Evolutionary conservation across 2,888 invertebrate species (phyloP).

Genomic region (Tiliacea aurago): DNA sequence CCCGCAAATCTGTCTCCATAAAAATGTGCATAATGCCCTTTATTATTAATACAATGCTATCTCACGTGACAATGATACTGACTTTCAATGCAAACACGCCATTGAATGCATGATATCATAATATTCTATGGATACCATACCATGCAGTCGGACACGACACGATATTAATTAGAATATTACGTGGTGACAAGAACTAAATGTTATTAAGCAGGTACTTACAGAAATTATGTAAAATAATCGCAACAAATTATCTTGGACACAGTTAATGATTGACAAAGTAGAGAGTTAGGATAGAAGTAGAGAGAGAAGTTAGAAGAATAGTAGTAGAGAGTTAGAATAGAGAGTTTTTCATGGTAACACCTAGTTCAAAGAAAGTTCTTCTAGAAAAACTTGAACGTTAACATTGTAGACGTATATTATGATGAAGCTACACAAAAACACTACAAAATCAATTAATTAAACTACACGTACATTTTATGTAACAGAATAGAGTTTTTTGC

Average conservation of each 20-base stretch:
- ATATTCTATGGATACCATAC: not conserved
- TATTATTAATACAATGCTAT: not conserved
- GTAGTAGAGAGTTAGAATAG: too few relatives aligned
- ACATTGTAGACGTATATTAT: not conserved
- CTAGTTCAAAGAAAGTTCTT: not conserved
- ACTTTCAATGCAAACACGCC: conserved; percentile 26
- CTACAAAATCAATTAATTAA: too few relatives aligned
- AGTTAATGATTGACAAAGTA: not conserved
- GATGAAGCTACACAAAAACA: not conserved
- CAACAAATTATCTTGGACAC: not conserved
- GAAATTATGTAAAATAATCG: not conserved
- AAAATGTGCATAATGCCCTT: not conserved
- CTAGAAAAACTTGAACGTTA: too few relatives aligned
- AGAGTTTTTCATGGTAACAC: not conserved
- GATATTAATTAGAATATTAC: not conserved
- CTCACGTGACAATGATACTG: conserved; percentile 29
- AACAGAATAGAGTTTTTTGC: too few relatives aligned
- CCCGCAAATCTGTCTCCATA: not conserved
- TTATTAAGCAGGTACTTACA: not conserved
- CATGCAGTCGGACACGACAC: conserved; percentile 13
- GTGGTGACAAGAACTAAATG: not conserved
- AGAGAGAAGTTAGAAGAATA: too few relatives aligned
- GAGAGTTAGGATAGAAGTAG: too few relatives aligned
- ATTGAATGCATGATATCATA: conserved; percentile 29
- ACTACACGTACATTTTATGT: too few relatives aligned